Conservation (phyloP, 53 echinoderm and acorn worm genomes). For the Astropecten irregularis region DNA sequence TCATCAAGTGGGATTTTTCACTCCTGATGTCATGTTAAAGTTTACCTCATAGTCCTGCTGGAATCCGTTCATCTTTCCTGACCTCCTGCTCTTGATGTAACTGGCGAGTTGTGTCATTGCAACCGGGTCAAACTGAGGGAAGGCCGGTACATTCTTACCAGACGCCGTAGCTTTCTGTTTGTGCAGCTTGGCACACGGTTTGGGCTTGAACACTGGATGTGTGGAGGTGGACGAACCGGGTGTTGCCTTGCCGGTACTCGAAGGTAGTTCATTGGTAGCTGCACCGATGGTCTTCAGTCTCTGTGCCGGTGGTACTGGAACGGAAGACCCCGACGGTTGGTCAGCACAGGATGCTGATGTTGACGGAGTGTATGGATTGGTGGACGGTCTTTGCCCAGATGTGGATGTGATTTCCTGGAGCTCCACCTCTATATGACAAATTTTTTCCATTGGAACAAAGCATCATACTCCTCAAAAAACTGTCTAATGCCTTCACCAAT, state of each 20-base stretch:
- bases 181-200: background rate
- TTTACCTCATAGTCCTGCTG: slow-evolving; percentile 72
- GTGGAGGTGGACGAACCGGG: background rate
- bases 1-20: no score
- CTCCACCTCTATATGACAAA: background rate
- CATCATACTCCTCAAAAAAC: no score
- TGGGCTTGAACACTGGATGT: background rate
- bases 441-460: background rate
- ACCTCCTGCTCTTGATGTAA: slow-evolving; percentile 67
- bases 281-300: no score
- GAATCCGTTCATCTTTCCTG: slow-evolving; percentile 57
- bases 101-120: slow-evolving; percentile 55
- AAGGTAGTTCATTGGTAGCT: background rate
- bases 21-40: no score
- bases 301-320: no score
- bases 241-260: background rate
- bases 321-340: no score
- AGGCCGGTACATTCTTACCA: background rate
- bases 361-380: no score
- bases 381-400: background rate
- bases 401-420: background rate
- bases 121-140: slow-evolving; percentile 12
- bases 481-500: no score
- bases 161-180: background rate
- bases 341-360: no score